Evolutionary conservation across 1,140 invertebrate species (phyloP).

Genomic region (Achatina immaculata): DNA sequence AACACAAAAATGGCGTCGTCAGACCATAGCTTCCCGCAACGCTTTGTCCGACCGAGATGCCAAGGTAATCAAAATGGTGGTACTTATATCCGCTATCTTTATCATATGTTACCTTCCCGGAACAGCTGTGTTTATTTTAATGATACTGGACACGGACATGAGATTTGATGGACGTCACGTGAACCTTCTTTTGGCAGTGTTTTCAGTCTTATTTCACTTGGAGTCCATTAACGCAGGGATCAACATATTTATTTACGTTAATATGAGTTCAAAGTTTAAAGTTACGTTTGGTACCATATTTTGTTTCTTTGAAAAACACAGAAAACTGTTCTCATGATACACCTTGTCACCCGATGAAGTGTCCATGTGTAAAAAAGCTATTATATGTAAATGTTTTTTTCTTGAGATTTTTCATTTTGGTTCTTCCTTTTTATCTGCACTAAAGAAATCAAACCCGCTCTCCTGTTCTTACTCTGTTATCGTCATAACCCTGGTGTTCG

Average conservation of each 20-base stretch:
- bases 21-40: background rate
- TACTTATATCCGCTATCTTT: conserved; percentile 18
- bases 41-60: background rate
- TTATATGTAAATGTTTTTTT: too few species aligned
- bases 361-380: too few species aligned
- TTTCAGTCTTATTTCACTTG: conserved; percentile 1
- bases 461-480: too few species aligned
- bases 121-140: conserved; percentile 7
- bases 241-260: conserved; percentile 12
- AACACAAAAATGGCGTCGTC: conserved; percentile 14
- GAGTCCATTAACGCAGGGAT: conserved; percentile 10
- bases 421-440: too few species aligned
- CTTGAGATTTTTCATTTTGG: too few species aligned
- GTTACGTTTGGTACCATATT: background rate
- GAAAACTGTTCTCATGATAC: background rate
- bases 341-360: too few species aligned
- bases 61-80: conserved; percentile 18
- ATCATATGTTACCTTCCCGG: conserved; percentile 11
- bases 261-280: conserved; percentile 19
- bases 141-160: conserved; percentile 9
- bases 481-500: too few species aligned
- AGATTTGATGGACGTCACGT: background rate
- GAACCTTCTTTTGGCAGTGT: background rate
- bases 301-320: background rate
- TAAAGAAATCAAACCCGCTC: too few species aligned